A percentile compares a stretch with the other conserved stretches of the same genome.
Evolutionary conservation across 2,113 vertebrate genomes (phyloP).

Genomic region (Salvelinus namaycush): DNA sequence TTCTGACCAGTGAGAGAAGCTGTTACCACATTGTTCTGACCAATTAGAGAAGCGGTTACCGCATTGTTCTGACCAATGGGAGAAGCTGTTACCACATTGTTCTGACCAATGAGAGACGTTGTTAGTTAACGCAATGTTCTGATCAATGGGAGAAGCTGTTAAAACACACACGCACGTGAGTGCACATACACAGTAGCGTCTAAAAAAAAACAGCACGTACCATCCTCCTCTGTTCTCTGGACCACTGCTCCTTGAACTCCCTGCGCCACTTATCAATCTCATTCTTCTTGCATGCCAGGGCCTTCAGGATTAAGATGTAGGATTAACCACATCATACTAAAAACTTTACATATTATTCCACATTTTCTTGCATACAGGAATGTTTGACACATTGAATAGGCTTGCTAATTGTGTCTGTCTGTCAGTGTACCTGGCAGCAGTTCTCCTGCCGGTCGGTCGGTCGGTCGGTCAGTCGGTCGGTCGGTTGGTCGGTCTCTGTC

Average conservation of each 20-base stretch:
- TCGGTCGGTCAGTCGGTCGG: neutral
- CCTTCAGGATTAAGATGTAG: constrained; percentile 65
- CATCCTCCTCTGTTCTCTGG: constrained; percentile 84
- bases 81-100: too few relatives aligned
- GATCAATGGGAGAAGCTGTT: neutral
- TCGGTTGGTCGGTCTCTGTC: neutral
- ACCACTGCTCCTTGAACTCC: constrained; percentile 93
- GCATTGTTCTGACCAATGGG: neutral
- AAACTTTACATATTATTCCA: neutral
- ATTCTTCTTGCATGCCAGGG: constrained; percentile 83
- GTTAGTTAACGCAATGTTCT: too few relatives aligned
- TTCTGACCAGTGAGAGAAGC: constrained; percentile 68
- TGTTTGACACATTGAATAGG: neutral
- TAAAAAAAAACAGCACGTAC: constrained; percentile 53
- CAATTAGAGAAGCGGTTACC: neutral
- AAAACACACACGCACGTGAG: neutral
- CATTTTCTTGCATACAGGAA: neutral
- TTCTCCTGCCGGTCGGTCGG: neutral
- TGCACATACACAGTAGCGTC: neutral
- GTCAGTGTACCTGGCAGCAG: neutral
- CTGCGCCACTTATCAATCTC: constrained; percentile 92
- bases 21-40: constrained; percentile 64
- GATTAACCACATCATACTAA: constrained; percentile 6
- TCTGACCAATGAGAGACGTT: neutral
- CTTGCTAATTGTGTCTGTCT: neutral